These are phyloP conservation scores for Octodon degus DNA, from an alignment of 2,113 vertebrate species.

Conservation along the genomic window DNA sequence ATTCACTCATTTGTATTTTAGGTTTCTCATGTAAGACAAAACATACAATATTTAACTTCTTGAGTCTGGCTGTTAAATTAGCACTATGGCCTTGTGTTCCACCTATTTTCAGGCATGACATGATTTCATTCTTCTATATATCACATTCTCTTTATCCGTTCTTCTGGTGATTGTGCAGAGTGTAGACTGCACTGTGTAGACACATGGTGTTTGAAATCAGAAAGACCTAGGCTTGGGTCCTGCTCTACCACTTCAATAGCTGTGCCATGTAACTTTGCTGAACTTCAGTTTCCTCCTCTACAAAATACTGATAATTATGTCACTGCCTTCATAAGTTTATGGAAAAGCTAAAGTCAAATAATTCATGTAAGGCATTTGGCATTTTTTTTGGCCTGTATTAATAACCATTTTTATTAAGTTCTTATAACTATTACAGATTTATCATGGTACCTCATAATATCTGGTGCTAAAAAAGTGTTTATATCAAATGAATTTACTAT, in stretches of 20 bases:
- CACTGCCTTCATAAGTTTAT: neutral
- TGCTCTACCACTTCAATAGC: neutral
- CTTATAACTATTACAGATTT: slow-evolving; percentile 16
- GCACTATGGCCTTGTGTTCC: neutral
- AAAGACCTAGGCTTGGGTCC: neutral
- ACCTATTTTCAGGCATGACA: neutral
- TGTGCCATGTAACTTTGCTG: neutral
- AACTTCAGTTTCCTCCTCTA: neutral
- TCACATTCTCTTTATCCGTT: neutral
- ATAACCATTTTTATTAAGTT: slow-evolving; percentile 10
- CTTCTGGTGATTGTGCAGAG: neutral
- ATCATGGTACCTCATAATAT: neutral
- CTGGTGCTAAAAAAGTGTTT: neutral
- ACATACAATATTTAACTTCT: neutral
- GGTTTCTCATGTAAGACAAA: neutral
- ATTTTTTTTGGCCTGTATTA: neutral
- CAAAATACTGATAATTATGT: neutral
- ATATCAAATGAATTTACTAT: neutral
- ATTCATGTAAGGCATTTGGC: neutral
- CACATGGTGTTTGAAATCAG: neutral
- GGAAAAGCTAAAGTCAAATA: neutral
- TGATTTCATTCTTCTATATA: neutral
- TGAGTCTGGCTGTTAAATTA: neutral
- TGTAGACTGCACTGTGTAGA: neutral
- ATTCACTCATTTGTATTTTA: neutral